Evolutionary conservation across 64 coral and sea anemone genomes (phyloP).

Genomic region (Stichodactyla helianthus): DNA sequence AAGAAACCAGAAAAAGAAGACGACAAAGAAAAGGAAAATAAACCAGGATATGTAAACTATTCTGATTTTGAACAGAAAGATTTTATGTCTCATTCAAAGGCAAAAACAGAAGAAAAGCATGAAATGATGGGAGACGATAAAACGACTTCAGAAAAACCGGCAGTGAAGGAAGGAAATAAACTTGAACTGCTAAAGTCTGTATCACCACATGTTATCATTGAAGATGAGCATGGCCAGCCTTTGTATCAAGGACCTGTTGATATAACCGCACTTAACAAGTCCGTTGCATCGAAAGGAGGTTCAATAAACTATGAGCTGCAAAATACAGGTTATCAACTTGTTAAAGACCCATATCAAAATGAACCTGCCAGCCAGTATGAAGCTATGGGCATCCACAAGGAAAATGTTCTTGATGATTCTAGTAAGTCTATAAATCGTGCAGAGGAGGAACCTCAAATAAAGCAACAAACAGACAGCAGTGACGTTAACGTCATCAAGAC

Average conservation of each 20-base stretch:
- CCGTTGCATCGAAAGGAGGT: conserved; percentile 13
- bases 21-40: neutral
- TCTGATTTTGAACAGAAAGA: neutral
- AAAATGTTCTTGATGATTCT: neutral
- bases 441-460: neutral
- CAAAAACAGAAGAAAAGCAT: neutral
- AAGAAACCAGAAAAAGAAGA: neutral
- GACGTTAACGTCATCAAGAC: neutral
- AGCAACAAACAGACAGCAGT: neutral
- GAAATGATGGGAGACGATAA: neutral
- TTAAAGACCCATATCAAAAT: conserved; percentile 6
- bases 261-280: conserved; percentile 35
- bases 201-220: conserved; percentile 34
- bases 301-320: neutral
- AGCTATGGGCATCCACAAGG: neutral
- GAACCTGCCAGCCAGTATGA: neutral
- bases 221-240: conserved; percentile 32
- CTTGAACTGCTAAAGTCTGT: neutral
- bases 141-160: neutral
- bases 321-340: neutral
- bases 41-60: neutral
- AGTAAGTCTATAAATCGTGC: neutral
- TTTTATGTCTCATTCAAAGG: neutral
- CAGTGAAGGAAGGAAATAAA: too few species aligned
- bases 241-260: conserved; percentile 47